Base-by-base conservation (phyloP, 2,888 invertebrate species). In the Ectemnius lituratus region DNA sequence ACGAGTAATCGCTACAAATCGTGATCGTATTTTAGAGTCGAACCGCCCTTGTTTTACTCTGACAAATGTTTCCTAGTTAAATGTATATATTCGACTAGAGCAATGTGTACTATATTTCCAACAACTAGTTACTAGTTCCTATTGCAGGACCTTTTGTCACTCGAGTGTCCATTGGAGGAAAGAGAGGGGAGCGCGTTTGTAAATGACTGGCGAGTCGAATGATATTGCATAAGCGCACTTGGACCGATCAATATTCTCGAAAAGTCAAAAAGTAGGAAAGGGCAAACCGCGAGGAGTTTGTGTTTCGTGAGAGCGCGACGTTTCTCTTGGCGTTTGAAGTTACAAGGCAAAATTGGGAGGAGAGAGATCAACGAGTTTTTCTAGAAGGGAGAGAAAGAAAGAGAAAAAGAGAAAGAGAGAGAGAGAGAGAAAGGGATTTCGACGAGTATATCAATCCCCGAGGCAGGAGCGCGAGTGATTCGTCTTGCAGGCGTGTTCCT, bases 1-100 rank as follows among this genome's bases (percentile, higher is more conserved):
- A 74, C 64, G 69, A 74, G 61, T 64, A 74, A 64, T 74, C 64
- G 69, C 75, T 74, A 74, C 61, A 64, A 62, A 65, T 65, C 46
- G 69, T 20, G 56, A 74, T 74, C 61, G 60, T 74, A 70, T 69
- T 75, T 74, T 74, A 52, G 4, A 2, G 69, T 64, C 68, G 56
- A 2, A 27, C 2, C 11, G 18, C 13, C n/a, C n/a, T 67, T 11
- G 23, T 46, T 23, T 23, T 37, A 27, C 2, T 23, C 49, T 27
- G 16, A 52, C 56, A 52, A 16, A 52, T 52, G 52, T 52, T 52
- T 4, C 1, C 37, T 8, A 8, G 37, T 14, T 11, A 20, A 20
- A 20, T 1, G 20, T 20, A 20, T 20, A 20, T n/a, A n/a, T n/a
- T n/a, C n/a, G n/a, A n/a, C n/a, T n/a, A n/a, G n/a, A n/a, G n/a